Conservation (phyloP, 1,140 invertebrate genomes). For the Heliconius hermathena region DNA sequence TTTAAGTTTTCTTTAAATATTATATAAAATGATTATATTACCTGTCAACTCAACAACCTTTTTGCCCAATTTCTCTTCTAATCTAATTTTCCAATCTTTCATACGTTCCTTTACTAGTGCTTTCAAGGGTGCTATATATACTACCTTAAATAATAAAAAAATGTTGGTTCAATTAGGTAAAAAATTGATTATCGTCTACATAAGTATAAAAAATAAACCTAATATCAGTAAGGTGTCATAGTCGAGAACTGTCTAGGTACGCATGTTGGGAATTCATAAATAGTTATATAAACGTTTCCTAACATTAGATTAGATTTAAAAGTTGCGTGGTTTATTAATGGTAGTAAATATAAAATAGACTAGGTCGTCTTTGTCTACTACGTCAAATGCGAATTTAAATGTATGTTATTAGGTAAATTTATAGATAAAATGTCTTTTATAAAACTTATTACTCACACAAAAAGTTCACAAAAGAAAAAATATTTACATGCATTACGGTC, state of each 20-base stretch:
- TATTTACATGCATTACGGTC: too few relatives aligned
- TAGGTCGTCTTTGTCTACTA: too few relatives aligned
- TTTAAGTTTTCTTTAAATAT: background rate
- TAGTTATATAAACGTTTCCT: too few relatives aligned
- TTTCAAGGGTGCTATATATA: conserved; percentile 99
- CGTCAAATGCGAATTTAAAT: too few relatives aligned
- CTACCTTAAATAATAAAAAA: conserved; percentile 84
- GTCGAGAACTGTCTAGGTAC: too few relatives aligned
- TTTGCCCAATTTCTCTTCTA: conserved; percentile 90
- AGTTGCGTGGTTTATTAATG: too few relatives aligned
- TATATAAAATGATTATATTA: conserved; percentile 28
- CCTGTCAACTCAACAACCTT: conserved; percentile 98
- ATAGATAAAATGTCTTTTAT: background rate
- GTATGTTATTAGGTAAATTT: too few relatives aligned
- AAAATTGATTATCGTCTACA: background rate
- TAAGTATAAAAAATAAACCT: too few relatives aligned
- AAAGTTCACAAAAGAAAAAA: background rate
- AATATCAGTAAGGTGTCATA: too few relatives aligned
- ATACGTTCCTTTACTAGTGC: conserved; percentile 98
- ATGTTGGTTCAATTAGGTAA: background rate
- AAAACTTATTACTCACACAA: background rate
- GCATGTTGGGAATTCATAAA: too few relatives aligned
- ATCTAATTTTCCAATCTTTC: conserved; percentile 96
- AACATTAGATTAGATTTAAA: too few relatives aligned
- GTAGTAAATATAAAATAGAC: too few relatives aligned